Evolutionary conservation across 2,797 vertebrate genomes (phyloP).

Genomic region (Falco concolor): DNA sequence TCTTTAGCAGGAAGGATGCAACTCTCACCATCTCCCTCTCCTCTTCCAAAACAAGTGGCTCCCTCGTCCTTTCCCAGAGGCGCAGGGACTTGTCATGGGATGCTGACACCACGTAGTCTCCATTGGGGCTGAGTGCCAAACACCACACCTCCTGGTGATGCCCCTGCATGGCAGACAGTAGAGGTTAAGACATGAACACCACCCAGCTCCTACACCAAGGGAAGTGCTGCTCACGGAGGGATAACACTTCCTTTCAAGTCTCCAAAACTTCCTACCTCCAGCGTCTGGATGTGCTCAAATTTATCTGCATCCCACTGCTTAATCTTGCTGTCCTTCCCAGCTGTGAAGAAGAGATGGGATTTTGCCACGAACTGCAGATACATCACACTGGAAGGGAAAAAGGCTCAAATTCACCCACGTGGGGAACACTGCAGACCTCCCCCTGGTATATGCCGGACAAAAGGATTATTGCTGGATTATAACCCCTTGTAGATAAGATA

Average conservation of each 20-base stretch:
- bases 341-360: conserved; percentile 97
- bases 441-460: neutral
- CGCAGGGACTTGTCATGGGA: conserved; percentile 96
- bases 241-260: neutral
- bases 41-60: conserved; percentile 93
- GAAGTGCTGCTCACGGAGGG: neutral
- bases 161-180: conserved; percentile 73
- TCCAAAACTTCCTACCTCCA: conserved; percentile 83
- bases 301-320: conserved; percentile 99
- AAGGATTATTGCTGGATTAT: neutral
- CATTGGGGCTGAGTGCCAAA: conserved; percentile 89
- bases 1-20: neutral
- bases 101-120: conserved; percentile 88
- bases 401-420: neutral
- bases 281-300: conserved; percentile 91
- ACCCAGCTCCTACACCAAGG: neutral
- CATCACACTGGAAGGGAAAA: conserved; percentile 84
- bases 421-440: neutral
- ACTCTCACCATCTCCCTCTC: conserved; percentile 90
- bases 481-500: neutral
- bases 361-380: conserved; percentile 93
- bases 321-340: conserved; percentile 92
- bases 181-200: neutral
- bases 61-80: conserved; percentile 93
- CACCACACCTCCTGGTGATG: conserved; percentile 96